Base-by-base conservation (phyloP, 2,113 vertebrate species). In the Tetrao urogallus region DNA sequence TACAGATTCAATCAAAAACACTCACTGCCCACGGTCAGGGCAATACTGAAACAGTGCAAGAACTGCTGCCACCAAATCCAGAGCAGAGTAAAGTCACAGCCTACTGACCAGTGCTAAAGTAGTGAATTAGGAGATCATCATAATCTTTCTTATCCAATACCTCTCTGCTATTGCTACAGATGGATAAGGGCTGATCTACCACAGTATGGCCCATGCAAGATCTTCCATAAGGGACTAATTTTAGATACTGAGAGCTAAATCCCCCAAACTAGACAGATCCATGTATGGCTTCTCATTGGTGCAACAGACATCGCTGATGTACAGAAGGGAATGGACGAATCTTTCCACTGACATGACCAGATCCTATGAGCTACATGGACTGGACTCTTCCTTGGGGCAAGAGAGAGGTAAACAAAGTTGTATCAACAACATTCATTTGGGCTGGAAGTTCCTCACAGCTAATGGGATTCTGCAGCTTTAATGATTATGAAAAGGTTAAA, bases 401-500 rank as follows among this genome's bases (percentile, higher is more conserved):
- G 79, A 63, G 1, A 1, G 60, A 86, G 47, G 32, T 36, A 54
- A 82, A 89, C 13, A 50, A 93, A 90, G 88, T 95, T 94, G 75
- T 72, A 58, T 64, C 69, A 80, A 47, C 79, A 48, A 11, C 0
- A 0, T 30, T 80, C 0, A 0, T 66, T 27, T 1, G 1, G 85
- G 61, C 70, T n/a, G 47, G 88, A 96, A 96, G 92, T 86, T 71
- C 86, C 84, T 84, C 77, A 82, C 43, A 2, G 4, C 57, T 96
- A 96, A 97, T 96, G 90, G 92, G 96, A 97, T 97, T 96, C 94
- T 95, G 86, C 88, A 92, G 94, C 94, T 96, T 96, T 97, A 94
- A 97, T 83, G 94, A 97, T 97, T 95, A 95, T 0, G 82, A 96
- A 97, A 97, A 96, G 95, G 97, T 97, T 97, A 96, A 97, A 96